Evolutionary conservation across 1,140 invertebrate species (phyloP).

Genomic region (Drosophila nasuta): DNA sequence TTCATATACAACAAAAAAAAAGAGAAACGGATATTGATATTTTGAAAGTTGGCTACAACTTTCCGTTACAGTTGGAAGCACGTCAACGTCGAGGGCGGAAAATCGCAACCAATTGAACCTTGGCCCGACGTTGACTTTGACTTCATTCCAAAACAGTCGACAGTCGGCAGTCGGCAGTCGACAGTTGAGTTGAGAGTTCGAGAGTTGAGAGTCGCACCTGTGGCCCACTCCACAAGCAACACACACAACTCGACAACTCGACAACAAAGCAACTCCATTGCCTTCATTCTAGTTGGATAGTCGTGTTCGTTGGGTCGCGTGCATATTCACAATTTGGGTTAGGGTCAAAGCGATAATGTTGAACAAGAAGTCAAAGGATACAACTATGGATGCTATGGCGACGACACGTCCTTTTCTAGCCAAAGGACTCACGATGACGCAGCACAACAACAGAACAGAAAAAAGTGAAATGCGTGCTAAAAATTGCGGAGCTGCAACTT

Average conservation of each 20-base stretch:
- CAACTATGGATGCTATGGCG: constrained; percentile 31
- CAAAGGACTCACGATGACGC: constrained; percentile 56
- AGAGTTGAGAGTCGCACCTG: constrained; percentile 42
- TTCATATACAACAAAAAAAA: constrained; percentile 5
- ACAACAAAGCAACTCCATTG: neutral
- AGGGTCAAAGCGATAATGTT: constrained; percentile 81
- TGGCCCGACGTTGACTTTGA: constrained; percentile 70
- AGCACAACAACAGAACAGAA: constrained; percentile 11
- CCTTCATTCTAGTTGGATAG: constrained; percentile 7
- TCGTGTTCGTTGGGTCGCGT: constrained; percentile 60
- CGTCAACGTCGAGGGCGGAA: constrained; percentile 36
- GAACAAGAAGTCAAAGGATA: constrained; percentile 74
- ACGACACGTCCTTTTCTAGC: constrained; percentile 46
- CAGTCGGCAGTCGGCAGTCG: neutral
- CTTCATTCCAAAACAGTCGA: constrained; percentile 47
- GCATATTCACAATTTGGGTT: constrained; percentile 79
- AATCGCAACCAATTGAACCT: constrained; percentile 54
- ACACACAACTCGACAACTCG: too few species aligned
- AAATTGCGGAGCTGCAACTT: constrained; percentile 66
- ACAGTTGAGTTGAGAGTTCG: too few species aligned
- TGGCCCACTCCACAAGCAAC: neutral
- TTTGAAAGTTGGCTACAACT: constrained; percentile 61
- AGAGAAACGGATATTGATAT: constrained; percentile 51
- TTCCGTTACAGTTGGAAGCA: constrained; percentile 44
- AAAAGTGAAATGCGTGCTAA: constrained; percentile 59